Conservation (phyloP, 2,888 invertebrate species). For the Argyresthia goedartella region DNA sequence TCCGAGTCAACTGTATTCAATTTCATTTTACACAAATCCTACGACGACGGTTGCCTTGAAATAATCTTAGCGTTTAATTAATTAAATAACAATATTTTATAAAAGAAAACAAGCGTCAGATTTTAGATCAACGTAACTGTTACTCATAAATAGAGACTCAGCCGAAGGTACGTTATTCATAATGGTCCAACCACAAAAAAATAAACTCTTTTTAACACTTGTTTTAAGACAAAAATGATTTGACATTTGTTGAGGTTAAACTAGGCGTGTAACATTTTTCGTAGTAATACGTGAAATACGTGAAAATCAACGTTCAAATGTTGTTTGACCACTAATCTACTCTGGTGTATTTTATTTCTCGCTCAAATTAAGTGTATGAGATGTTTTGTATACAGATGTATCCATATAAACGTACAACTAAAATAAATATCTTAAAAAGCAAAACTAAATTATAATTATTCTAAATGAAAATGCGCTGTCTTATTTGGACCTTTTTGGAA, state of each 20-base stretch:
- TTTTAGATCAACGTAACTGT: background rate
- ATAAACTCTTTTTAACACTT: no score
- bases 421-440: slow-evolving; percentile 69
- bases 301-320: no score
- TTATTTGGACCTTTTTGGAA: slow-evolving; percentile 3
- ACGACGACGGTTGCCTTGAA: slow-evolving; percentile 43
- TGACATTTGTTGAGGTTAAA: no score
- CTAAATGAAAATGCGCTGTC: slow-evolving; percentile 58
- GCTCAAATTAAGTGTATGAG: slow-evolving; percentile 9
- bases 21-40: slow-evolving; percentile 46
- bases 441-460: slow-evolving; percentile 55
- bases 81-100: slow-evolving; percentile 4
- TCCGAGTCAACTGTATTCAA: no score
- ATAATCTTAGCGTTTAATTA: slow-evolving; percentile 24
- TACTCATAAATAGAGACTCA: background rate
- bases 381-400: slow-evolving; percentile 62
- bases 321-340: slow-evolving; percentile 3
- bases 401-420: slow-evolving; percentile 64
- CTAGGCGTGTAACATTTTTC: slow-evolving; percentile 7
- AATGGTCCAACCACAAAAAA: no score
- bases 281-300: slow-evolving; percentile 32
- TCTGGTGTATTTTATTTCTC: slow-evolving; percentile 7
- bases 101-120: slow-evolving; percentile 1
- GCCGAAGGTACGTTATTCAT: background rate
- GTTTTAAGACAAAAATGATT: no score